phyloP scores from a whole-genome alignment of 2,797 vertebrate genomes.

The Semaprochilodus insignis region DNA sequence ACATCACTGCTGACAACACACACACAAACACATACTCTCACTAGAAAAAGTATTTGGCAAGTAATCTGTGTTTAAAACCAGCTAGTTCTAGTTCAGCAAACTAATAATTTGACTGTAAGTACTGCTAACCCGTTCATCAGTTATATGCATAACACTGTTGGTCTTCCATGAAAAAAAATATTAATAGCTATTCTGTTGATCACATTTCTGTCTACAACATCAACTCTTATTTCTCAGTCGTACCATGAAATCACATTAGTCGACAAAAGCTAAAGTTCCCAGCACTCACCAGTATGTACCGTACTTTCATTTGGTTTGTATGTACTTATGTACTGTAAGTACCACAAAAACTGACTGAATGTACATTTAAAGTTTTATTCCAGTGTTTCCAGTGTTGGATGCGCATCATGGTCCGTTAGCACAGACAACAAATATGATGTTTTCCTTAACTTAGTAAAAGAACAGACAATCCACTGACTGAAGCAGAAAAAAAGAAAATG shows the following conservation, averaged over 20 bases:
- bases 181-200: not conserved
- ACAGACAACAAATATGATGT: too few species aligned
- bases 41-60: not conserved
- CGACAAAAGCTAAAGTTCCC: not conserved
- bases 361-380: not conserved
- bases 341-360: not conserved
- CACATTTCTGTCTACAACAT: not conserved
- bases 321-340: not conserved
- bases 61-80: not conserved
- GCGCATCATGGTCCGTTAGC: too few species aligned
- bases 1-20: slow-evolving; percentile 45
- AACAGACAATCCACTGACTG: too few species aligned
- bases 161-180: not conserved
- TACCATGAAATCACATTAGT: not conserved
- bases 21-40: slow-evolving; percentile 2
- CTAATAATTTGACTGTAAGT: not conserved
- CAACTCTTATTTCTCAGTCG: not conserved
- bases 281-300: not conserved
- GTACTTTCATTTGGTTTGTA: not conserved
- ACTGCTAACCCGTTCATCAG: not conserved
- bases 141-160: not conserved
- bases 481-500: not conserved
- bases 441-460: too few species aligned
- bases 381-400: too few species aligned
- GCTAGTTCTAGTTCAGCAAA: not conserved